These are phyloP conservation scores for Machaerirhynchus nigripectus DNA, from an alignment of 2,113 vertebrate genomes.

Conservation along the genomic window DNA sequence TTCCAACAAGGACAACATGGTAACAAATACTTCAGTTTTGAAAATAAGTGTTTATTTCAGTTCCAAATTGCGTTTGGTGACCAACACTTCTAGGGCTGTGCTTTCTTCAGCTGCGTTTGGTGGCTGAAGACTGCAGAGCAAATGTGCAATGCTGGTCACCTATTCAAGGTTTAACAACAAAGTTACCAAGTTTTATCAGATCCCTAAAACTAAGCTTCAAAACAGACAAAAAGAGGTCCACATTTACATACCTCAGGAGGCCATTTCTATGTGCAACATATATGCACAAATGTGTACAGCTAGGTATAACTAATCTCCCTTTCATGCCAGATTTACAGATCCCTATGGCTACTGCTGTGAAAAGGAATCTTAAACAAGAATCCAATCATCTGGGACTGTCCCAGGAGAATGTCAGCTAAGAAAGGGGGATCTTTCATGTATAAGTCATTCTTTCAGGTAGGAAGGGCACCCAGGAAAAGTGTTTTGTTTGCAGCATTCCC, in stretches of 20 bases:
- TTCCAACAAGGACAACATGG: not conserved
- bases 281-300: not conserved
- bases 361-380: not conserved
- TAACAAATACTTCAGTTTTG: not conserved
- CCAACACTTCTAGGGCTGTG: not conserved
- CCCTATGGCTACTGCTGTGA: not conserved
- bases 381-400: not conserved
- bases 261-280: not conserved
- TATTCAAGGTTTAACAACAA: not conserved
- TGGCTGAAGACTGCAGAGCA: not conserved
- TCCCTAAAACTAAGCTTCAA: not conserved
- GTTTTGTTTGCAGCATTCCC: not conserved
- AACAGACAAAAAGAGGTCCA: not conserved
- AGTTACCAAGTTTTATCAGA: not conserved
- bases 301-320: not conserved
- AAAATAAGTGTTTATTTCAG: not conserved
- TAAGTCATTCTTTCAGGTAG: not conserved
- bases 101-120: not conserved
- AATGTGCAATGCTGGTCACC: not conserved
- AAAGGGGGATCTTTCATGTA: not conserved
- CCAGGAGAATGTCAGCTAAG: not conserved
- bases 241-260: not conserved
- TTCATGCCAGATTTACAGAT: not conserved
- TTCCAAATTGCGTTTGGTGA: not conserved
- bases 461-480: not conserved